Percentiles rank a stretch among this genome's conserved stretches.
These are phyloP conservation scores for Nomada hirtipes DNA, from an alignment of 2,888 invertebrate species.

Conservation along the genomic window DNA sequence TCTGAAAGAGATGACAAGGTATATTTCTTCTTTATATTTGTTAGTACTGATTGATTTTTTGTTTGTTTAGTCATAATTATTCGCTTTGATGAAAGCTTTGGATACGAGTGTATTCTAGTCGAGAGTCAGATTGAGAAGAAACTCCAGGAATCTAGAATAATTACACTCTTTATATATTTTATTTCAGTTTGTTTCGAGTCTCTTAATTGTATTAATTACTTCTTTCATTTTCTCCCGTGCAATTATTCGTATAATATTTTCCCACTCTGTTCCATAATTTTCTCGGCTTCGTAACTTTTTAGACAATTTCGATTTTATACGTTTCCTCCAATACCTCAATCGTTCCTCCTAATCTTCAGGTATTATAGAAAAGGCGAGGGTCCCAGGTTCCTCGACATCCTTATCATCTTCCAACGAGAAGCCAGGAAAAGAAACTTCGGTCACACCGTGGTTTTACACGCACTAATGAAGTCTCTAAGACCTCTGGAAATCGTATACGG, in stretches of 20 bases:
- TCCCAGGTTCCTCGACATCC: slow-evolving; percentile 43
- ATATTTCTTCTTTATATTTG: background rate
- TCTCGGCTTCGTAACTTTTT: background rate
- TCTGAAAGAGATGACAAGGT: slow-evolving; percentile 87
- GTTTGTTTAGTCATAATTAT: background rate
- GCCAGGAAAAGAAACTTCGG: slow-evolving; percentile 77
- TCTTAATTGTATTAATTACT: background rate
- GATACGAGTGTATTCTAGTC: no score
- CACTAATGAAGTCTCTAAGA: slow-evolving; percentile 77
- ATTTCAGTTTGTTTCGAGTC: background rate
- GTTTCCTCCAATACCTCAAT: background rate
- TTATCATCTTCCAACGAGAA: slow-evolving; percentile 75
- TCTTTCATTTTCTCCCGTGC: background rate
- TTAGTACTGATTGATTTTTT: background rate
- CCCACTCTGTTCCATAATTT: background rate
- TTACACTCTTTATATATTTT: background rate
- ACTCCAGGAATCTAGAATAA: no score
- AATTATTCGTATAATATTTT: background rate
- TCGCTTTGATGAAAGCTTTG: no score
- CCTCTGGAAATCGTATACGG: slow-evolving; percentile 74
- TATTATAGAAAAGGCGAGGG: slow-evolving; percentile 74
- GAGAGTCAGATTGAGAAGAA: no score
- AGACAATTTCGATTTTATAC: background rate
- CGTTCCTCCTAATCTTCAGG: slow-evolving; percentile 44
- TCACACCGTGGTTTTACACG: slow-evolving; percentile 64